Evolutionary conservation across 2,797 vertebrate species (phyloP).

Genomic region (Carcharodon carcharias): DNA sequence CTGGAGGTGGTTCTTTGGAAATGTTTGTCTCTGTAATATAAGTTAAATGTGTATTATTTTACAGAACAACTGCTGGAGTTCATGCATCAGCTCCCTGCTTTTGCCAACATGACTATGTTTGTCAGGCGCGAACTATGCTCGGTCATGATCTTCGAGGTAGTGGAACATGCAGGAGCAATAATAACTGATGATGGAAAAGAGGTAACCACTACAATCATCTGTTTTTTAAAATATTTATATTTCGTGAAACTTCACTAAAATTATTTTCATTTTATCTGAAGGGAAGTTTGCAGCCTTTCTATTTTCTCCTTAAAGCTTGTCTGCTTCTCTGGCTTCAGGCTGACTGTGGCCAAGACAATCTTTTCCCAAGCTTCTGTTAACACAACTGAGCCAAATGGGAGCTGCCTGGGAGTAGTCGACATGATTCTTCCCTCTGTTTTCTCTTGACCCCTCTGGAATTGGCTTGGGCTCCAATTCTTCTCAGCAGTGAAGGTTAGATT

Average conservation of each 20-base stretch:
- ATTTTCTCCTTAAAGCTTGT: background rate
- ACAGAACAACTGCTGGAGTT: slow-evolving; percentile 75
- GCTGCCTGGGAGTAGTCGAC: background rate
- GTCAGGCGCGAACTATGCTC: slow-evolving; percentile 75
- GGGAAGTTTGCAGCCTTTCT: background rate
- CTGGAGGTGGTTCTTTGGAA: background rate
- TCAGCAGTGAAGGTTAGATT: background rate
- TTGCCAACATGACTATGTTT: slow-evolving; percentile 82
- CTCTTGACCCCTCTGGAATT: background rate
- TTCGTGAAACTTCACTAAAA: background rate
- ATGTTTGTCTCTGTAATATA: background rate
- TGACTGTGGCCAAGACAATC: background rate
- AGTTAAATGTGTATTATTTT: slow-evolving; percentile 38
- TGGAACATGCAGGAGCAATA: slow-evolving; percentile 70
- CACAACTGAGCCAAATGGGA: background rate
- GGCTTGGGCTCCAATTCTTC: background rate
- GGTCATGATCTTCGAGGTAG: slow-evolving; percentile 78
- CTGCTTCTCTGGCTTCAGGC: background rate
- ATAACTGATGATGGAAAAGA: slow-evolving; percentile 68
- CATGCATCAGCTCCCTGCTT: slow-evolving; percentile 78
- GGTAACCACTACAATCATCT: slow-evolving; percentile 47
- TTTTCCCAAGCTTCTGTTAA: background rate
- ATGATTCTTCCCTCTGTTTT: background rate
- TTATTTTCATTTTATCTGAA: background rate
- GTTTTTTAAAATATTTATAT: background rate